Conservation (phyloP, 2,888 invertebrate species). For the Melangyna quadrimaculata region DNA sequence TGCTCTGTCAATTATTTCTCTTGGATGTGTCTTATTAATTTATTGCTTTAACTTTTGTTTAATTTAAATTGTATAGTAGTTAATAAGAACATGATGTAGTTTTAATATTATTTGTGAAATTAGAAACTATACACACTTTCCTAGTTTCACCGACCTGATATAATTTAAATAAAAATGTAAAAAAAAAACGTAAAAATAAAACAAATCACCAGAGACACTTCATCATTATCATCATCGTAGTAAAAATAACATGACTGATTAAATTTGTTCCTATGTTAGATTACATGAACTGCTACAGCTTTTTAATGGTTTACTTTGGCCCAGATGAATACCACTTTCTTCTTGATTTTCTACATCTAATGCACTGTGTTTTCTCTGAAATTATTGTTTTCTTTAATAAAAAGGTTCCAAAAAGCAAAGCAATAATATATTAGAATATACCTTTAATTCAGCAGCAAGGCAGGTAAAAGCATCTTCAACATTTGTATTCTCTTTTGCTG, state of each 20-base stretch:
- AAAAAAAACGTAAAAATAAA: conserved; percentile 71
- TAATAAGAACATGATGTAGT: background rate
- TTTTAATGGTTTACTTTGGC: conserved; percentile 85
- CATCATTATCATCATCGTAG: conserved; percentile 70
- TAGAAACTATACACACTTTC: background rate
- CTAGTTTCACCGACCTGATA: background rate
- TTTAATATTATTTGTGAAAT: background rate
- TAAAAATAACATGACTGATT: conserved; percentile 42
- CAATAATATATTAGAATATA: conserved; percentile 75
- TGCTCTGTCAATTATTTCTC: no score
- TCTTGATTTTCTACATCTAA: conserved; percentile 84
- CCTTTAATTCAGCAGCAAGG: conserved; percentile 93
- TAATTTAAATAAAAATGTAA: conserved; percentile 69
- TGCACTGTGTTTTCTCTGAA: conserved; percentile 89
- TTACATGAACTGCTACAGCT: conserved; percentile 85
- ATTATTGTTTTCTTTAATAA: conserved; percentile 65
- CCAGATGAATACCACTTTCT: conserved; percentile 86
- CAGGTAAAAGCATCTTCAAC: conserved; percentile 93
- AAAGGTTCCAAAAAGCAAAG: background rate
- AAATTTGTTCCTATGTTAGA: conserved; percentile 76
- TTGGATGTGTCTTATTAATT: no score
- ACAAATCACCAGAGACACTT: conserved; percentile 76
- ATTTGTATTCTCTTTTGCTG: conserved; percentile 95
- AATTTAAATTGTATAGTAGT: background rate
- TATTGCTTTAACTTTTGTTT: background rate